Percentiles rank a stretch among this genome's conserved stretches.
Conservation (phyloP, 2,888 invertebrate species). For the Drosophila antonietae region DNA sequence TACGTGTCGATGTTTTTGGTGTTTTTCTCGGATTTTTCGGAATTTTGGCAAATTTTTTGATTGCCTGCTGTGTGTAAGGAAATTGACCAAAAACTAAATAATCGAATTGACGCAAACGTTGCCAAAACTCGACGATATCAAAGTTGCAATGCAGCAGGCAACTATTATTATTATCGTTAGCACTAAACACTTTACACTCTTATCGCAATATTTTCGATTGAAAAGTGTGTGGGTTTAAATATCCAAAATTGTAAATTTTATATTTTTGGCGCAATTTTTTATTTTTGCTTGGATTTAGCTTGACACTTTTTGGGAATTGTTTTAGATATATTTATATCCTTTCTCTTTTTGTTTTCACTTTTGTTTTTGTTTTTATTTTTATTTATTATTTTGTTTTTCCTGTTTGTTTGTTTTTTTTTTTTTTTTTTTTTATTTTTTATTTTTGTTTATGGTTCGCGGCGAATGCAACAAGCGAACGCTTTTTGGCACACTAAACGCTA, state of each 20-base stretch:
- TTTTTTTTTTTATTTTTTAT: background rate
- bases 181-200: constrained; percentile 68
- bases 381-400: background rate
- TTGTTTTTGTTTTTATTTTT: background rate
- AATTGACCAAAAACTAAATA: constrained; percentile 66
- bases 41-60: constrained; percentile 82
- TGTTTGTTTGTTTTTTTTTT: background rate
- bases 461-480: constrained; percentile 55
- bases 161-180: constrained; percentile 49
- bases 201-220: constrained; percentile 1
- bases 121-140: constrained; percentile 71
- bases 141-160: constrained; percentile 62
- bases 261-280: constrained; percentile 45
- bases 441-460: constrained; percentile 34
- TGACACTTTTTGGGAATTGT: constrained; percentile 1
- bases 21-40: constrained; percentile 84
- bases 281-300: background rate
- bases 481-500: constrained; percentile 57
- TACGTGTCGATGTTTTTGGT: constrained; percentile 83
- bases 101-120: constrained; percentile 65
- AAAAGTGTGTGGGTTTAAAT: constrained; percentile 5
- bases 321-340: background rate
- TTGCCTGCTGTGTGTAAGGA: constrained; percentile 60
- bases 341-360: background rate
- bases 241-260: constrained; percentile 15